Conservation (phyloP, 2,797 vertebrate species). For the Scyliorhinus canicula region DNA sequence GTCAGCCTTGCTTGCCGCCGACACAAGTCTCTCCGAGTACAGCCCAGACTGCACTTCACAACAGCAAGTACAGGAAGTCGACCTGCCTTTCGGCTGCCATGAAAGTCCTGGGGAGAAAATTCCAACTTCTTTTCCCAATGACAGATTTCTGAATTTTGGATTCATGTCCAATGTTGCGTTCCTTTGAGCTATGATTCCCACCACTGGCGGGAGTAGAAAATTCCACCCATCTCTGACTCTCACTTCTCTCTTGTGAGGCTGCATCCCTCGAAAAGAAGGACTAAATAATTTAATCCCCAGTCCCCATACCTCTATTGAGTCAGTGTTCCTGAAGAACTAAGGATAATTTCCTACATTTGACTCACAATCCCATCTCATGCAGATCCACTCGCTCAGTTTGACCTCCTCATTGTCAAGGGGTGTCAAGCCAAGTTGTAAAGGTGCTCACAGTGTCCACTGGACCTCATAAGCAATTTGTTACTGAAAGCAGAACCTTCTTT, state of each 20-base stretch:
- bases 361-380: neutral
- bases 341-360: neutral
- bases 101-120: no score
- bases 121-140: no score
- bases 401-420: neutral
- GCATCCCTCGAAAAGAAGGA: neutral
- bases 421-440: neutral
- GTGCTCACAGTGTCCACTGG: neutral
- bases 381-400: neutral
- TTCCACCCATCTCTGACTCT: neutral
- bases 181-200: no score
- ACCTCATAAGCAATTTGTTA: neutral
- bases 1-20: no score
- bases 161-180: no score
- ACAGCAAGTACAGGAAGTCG: no score
- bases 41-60: no score
- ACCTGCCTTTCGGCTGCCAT: no score
- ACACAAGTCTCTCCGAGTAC: no score
- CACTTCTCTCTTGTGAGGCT: neutral
- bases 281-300: neutral
- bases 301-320: neutral
- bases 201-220: no score
- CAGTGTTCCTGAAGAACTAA: neutral
- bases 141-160: no score
- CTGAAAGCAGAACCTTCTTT: neutral